Conservation (phyloP, 2,888 invertebrate species). For the Cyclophora albipunctata region DNA sequence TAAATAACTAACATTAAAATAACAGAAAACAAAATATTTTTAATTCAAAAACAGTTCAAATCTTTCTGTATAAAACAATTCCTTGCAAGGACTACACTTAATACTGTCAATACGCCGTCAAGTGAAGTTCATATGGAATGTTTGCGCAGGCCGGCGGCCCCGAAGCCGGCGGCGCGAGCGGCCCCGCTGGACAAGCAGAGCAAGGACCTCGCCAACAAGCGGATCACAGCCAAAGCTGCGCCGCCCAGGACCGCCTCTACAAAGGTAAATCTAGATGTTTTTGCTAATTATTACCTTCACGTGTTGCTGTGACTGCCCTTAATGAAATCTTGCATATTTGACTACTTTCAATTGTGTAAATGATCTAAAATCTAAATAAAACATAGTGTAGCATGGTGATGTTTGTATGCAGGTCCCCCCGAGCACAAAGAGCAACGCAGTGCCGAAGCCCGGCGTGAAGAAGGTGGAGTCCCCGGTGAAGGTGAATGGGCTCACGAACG, state of each 20-base stretch:
- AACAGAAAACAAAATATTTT: no score
- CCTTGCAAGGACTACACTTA: no score
- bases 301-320: no score
- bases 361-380: background rate
- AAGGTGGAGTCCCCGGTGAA: conserved; percentile 21
- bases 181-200: conserved; percentile 73
- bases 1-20: no score
- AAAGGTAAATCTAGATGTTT: conserved; percentile 37
- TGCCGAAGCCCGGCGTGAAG: conserved; percentile 27
- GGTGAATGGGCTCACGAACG: conserved; percentile 28
- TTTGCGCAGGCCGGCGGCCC: conserved; percentile 33
- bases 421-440: conserved; percentile 39
- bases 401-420: conserved; percentile 36
- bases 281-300: no score
- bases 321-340: background rate
- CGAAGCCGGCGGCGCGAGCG: conserved; percentile 34
- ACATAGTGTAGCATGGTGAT: background rate
- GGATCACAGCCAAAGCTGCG: conserved; percentile 73
- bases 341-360: background rate
- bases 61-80: no score
- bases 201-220: conserved; percentile 82
- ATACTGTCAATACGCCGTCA: no score
- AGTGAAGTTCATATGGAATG: background rate
- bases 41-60: no score
- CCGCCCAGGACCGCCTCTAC: conserved; percentile 54